These are phyloP conservation scores for Drosophila testacea DNA, from an alignment of 2,888 invertebrate species.

Conservation along the genomic window DNA sequence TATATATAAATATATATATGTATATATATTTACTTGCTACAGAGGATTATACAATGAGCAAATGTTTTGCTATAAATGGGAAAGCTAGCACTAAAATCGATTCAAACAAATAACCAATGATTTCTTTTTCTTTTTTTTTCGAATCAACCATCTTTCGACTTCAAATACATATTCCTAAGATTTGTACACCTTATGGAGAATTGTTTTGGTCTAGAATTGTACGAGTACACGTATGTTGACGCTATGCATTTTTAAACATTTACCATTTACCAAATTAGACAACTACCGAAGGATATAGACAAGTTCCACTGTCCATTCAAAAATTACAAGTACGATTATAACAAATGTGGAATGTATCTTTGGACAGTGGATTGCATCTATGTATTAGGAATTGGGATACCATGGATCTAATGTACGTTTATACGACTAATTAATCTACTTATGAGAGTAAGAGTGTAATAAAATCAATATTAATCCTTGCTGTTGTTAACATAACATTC, in stretches of 20 bases:
- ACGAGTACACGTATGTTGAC: constrained; percentile 7
- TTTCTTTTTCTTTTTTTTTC: not conserved
- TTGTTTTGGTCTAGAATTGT: constrained; percentile 69
- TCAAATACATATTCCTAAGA: constrained; percentile 8
- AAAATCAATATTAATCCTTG: constrained; percentile 42
- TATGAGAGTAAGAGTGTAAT: constrained; percentile 44
- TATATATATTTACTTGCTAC: constrained; percentile 29
- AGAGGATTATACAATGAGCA: constrained; percentile 57
- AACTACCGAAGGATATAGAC: constrained; percentile 46
- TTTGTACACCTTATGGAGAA: constrained; percentile 63
- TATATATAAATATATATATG: not conserved
- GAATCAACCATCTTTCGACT: not conserved
- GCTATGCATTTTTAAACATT: constrained; percentile 33
- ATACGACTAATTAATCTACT: constrained; percentile 48
- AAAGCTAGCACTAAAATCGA: constrained; percentile 22
- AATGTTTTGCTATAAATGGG: constrained; percentile 26
- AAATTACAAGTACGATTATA: not conserved
- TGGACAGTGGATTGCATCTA: constrained; percentile 22
- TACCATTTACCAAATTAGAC: constrained; percentile 37
- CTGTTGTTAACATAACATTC: constrained; percentile 38
- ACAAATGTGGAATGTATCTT: not conserved
- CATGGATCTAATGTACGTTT: constrained; percentile 48
- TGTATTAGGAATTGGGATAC: constrained; percentile 59
- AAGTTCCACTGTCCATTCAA: constrained; percentile 5
- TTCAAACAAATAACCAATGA: constrained; percentile 4